Evolutionary conservation across 2,888 invertebrate species (phyloP).

Genomic region (Ferrisia virgata): DNA sequence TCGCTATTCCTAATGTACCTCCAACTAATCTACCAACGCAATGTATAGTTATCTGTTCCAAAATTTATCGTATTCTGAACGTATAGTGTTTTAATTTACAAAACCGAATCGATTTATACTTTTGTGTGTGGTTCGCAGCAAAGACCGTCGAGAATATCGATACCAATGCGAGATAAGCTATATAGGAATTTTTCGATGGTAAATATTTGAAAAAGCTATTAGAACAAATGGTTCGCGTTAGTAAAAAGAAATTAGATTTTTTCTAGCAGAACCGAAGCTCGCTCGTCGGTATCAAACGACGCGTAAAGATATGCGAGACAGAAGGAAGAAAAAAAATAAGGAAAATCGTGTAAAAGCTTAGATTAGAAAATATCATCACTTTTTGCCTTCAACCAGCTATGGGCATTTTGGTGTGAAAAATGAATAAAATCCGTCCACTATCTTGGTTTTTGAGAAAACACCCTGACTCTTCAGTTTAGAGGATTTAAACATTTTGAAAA

Average conservation of each 20-base stretch:
- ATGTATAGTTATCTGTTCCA: neutral
- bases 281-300: neutral
- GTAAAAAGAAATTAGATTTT: neutral
- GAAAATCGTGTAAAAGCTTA: neutral
- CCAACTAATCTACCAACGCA: too few relatives aligned
- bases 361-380: conserved; percentile 9
- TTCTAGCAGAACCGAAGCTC: neutral
- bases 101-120: neutral
- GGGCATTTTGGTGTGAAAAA: neutral
- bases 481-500: neutral
- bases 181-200: neutral
- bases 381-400: neutral
- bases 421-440: conserved; percentile 10
- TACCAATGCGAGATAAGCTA: neutral
- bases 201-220: conserved; percentile 6
- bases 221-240: neutral
- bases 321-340: neutral
- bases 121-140: neutral
- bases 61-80: neutral
- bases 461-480: neutral
- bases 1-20: neutral
- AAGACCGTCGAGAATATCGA: neutral
- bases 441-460: neutral
- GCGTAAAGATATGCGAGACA: neutral
- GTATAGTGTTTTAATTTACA: neutral